phyloP scores from a whole-genome alignment of 2,797 vertebrate species.

The Remorina albescens region DNA sequence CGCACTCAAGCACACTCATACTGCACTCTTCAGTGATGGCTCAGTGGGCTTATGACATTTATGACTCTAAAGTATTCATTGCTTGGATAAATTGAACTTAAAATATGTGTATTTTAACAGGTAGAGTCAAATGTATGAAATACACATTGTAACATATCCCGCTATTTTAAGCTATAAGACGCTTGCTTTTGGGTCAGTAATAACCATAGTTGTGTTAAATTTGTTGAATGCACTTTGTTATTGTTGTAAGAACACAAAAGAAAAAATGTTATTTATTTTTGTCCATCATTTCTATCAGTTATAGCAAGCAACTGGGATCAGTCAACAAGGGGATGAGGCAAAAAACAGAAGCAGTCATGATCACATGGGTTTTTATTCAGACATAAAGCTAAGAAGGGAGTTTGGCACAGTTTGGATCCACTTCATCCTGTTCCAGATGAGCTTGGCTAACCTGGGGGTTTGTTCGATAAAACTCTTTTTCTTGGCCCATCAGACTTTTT shows the following conservation, averaged over 20 bases:
- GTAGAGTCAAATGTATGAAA: not conserved
- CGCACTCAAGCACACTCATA: conserved; percentile 30
- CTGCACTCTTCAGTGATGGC: not conserved
- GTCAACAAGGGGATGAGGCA: not conserved
- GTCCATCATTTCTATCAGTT: not conserved
- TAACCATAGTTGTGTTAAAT: not conserved
- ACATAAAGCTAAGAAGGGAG: not conserved
- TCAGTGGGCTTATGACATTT: conserved; percentile 16
- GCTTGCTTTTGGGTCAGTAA: too few species aligned
- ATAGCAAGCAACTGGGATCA: too few species aligned
- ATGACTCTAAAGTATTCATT: conserved; percentile 1
- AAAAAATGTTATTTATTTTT: not conserved
- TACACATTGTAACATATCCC: too few species aligned
- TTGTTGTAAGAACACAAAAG: not conserved
- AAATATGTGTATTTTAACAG: not conserved
- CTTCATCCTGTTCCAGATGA: not conserved
- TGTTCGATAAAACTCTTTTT: conserved; percentile 5
- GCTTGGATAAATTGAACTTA: not conserved
- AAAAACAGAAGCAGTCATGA: not conserved
- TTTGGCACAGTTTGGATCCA: not conserved
- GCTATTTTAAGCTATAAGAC: too few species aligned
- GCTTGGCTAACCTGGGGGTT: not conserved
- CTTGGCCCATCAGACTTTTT: not conserved
- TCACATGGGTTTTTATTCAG: not conserved
- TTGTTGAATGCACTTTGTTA: not conserved